Evolutionary conservation across 1,140 invertebrate genomes (phyloP).

Genomic region (Carcinoscorpius rotundicauda): DNA sequence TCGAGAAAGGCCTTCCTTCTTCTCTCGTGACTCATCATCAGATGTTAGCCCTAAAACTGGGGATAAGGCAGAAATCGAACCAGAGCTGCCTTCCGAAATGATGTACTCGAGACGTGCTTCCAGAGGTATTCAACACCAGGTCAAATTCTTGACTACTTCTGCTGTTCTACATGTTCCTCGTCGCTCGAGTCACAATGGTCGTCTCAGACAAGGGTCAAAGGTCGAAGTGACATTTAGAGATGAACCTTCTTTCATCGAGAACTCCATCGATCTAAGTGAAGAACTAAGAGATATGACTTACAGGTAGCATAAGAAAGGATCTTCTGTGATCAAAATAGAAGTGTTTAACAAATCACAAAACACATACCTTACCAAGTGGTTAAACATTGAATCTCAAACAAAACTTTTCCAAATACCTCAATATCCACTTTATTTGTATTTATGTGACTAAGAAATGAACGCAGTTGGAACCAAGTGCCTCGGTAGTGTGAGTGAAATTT

Average conservation of each 20-base stretch:
- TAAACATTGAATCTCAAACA: no score
- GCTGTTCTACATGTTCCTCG: constrained; percentile 14
- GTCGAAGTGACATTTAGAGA: constrained; percentile 14
- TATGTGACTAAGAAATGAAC: no score
- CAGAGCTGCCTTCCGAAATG: constrained; percentile 6
- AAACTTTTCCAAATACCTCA: no score
- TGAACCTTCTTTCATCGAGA: neutral
- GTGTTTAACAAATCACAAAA: no score
- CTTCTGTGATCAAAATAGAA: no score
- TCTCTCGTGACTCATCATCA: constrained; percentile 16
- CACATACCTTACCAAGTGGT: no score
- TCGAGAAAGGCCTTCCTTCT: constrained; percentile 16
- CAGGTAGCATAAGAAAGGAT: no score
- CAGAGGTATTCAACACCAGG: constrained; percentile 9
- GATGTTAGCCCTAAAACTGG: constrained; percentile 14
- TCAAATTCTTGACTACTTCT: constrained; percentile 18
- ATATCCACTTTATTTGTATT: no score
- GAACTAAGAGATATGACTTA: no score
- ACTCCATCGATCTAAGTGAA: no score
- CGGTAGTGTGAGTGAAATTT: no score
- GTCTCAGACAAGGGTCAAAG: constrained; percentile 10
- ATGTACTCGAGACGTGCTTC: constrained; percentile 5
- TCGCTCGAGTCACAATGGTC: constrained; percentile 12
- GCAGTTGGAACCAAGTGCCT: no score
- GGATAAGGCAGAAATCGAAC: constrained; percentile 10